Evolutionary conservation across 2,888 invertebrate genomes (phyloP).

Genomic region (Drosophila pseudotalamancana): DNA sequence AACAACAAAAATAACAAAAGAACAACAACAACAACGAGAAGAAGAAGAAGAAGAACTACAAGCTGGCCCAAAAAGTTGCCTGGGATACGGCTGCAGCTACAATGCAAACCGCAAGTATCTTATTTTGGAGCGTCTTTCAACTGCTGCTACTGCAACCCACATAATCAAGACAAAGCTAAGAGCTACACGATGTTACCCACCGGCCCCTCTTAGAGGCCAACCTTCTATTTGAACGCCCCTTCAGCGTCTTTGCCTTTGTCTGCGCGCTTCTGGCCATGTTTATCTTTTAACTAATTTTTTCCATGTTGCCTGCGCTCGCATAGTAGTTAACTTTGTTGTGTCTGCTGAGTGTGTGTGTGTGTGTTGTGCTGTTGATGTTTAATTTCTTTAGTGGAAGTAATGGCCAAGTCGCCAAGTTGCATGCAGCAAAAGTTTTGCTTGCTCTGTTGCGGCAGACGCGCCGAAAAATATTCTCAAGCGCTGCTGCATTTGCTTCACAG

Average conservation of each 20-base stretch:
- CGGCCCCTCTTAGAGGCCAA: not conserved
- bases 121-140: constrained; percentile 54
- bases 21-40: constrained; percentile 2
- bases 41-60: constrained; percentile 1
- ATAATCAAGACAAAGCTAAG: constrained; percentile 76
- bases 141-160: constrained; percentile 57
- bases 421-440: constrained; percentile 64
- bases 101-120: constrained; percentile 67
- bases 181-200: constrained; percentile 48
- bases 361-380: constrained; percentile 53
- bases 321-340: constrained; percentile 65
- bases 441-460: constrained; percentile 28
- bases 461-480: constrained; percentile 36
- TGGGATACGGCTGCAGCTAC: constrained; percentile 29
- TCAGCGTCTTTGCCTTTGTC: constrained; percentile 53
- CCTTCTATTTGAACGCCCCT: not conserved
- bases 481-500: constrained; percentile 23
- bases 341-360: constrained; percentile 31
- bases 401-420: constrained; percentile 75
- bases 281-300: constrained; percentile 80
- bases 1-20: not conserved
- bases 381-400: constrained; percentile 75
- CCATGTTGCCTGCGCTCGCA: constrained; percentile 62
- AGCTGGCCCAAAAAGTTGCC: constrained; percentile 50
- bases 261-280: constrained; percentile 73